These are phyloP conservation scores for Anarsia innoxiella DNA, from an alignment of 2,888 invertebrate genomes.

Conservation along the genomic window DNA sequence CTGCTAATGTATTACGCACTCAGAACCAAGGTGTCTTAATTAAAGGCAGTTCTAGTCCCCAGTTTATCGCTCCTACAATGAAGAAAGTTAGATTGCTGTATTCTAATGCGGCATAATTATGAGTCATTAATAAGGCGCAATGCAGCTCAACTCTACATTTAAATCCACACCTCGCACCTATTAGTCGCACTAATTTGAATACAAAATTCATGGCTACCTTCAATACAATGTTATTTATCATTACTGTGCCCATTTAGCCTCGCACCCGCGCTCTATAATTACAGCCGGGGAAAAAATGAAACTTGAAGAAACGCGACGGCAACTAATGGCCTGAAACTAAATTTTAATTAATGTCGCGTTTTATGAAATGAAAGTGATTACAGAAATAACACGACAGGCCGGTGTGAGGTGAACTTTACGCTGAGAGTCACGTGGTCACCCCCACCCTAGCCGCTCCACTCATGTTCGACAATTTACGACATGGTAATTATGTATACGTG, in stretches of 20 bases:
- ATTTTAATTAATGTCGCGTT: conserved; percentile 76
- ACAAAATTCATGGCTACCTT: conserved; percentile 67
- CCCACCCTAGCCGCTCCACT: conserved; percentile 42
- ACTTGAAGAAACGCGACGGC: conserved; percentile 71
- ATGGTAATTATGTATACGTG: conserved; percentile 66
- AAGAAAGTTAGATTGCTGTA: conserved; percentile 13
- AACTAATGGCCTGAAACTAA: conserved; percentile 74
- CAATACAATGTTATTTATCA: conserved; percentile 72
- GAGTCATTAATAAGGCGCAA: conserved; percentile 48
- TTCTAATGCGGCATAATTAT: conserved; percentile 27
- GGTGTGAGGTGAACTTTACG: conserved; percentile 35
- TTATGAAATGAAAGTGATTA: conserved; percentile 73
- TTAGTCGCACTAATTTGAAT: conserved; percentile 70
- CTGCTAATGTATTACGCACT: no score
- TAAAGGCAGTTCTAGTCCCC: not conserved
- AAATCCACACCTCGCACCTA: conserved; percentile 60
- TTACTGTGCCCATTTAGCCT: conserved; percentile 68
- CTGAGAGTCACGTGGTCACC: conserved; percentile 27
- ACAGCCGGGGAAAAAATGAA: conserved; percentile 63
- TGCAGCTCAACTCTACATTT: conserved; percentile 44
- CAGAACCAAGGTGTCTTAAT: not conserved
- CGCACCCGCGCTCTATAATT: conserved; percentile 67
- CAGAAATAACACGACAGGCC: conserved; percentile 68
- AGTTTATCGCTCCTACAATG: not conserved
- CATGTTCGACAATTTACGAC: conserved; percentile 65